Conservation (phyloP, 2,797 vertebrate genomes). For the Leptoclinus maculatus region DNA sequence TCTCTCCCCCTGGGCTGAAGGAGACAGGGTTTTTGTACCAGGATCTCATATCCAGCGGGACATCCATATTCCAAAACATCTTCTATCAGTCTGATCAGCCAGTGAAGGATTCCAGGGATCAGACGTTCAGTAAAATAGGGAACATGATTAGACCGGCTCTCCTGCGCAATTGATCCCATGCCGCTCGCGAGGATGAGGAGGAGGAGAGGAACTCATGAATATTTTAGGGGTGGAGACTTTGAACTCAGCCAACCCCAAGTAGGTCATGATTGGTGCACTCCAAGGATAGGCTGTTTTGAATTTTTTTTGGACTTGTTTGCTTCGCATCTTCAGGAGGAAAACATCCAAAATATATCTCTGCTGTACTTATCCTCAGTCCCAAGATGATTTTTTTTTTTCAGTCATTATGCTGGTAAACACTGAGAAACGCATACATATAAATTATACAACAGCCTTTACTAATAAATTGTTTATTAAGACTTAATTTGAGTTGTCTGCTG, state of each 20-base stretch:
- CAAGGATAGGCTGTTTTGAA: constrained; percentile 70
- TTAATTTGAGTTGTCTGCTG: constrained; percentile 54
- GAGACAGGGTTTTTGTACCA: constrained; percentile 61
- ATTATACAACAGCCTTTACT: constrained; percentile 55
- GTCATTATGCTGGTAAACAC: constrained; percentile 72
- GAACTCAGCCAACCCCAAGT: constrained; percentile 76
- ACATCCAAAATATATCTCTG: constrained; percentile 61
- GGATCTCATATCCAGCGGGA: constrained; percentile 59
- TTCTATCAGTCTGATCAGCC: constrained; percentile 73
- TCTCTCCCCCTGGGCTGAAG: constrained; percentile 25
- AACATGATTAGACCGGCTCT: constrained; percentile 52
- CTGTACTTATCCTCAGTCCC: constrained; percentile 47
- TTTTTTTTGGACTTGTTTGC: constrained; percentile 69
- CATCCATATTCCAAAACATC: constrained; percentile 74
- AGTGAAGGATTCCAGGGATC: constrained; percentile 58
- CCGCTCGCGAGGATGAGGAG: constrained; percentile 51
- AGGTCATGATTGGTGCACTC: constrained; percentile 76
- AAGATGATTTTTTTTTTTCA: constrained; percentile 43
- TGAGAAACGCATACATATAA: constrained; percentile 67
- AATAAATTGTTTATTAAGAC: constrained; percentile 68
- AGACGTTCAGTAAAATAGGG: constrained; percentile 48
- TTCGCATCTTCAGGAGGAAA: constrained; percentile 66
- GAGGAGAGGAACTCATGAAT: constrained; percentile 75
- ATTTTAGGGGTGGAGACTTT: constrained; percentile 81
- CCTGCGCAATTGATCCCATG: constrained; percentile 72